Evolutionary conservation across 2,797 vertebrate genomes (phyloP).

Genomic region (Eptatretus atami): DNA sequence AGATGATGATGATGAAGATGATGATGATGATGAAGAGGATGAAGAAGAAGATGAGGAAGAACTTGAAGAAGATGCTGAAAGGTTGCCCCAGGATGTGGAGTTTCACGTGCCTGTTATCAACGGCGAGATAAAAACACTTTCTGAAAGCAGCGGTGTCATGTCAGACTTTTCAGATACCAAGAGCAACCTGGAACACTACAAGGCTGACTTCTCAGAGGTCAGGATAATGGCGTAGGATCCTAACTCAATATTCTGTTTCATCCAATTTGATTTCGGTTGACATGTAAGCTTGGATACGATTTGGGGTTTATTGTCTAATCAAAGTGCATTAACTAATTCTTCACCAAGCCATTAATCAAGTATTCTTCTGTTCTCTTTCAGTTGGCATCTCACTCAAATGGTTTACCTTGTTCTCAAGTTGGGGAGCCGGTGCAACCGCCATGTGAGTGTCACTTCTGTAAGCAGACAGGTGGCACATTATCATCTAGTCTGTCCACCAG

Average conservation of each 20-base stretch:
- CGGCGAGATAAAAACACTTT: background rate
- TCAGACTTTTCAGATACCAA: slow-evolving; percentile 1
- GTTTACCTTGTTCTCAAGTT: background rate
- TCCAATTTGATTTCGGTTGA: no score
- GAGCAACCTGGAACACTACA: background rate
- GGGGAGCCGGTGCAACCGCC: slow-evolving; percentile 18
- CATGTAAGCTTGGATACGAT: no score
- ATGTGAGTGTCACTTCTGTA: slow-evolving; percentile 85
- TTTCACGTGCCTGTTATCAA: background rate
- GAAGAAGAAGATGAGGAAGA: slow-evolving; percentile 2
- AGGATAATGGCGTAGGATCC: no score
- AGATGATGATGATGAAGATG: slow-evolving; percentile 25
- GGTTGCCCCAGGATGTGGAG: background rate
- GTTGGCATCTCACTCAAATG: no score
- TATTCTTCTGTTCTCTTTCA: no score
- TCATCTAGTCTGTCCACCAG: slow-evolving; percentile 27
- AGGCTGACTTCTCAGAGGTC: background rate
- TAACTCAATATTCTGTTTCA: no score
- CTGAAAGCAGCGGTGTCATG: background rate
- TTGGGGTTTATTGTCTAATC: no score
- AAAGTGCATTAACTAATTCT: no score
- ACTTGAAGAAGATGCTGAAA: background rate
- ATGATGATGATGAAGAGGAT: slow-evolving; percentile 10
- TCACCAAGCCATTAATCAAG: no score
- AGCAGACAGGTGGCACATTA: slow-evolving; percentile 16